Evolutionary conservation across 2,113 vertebrate genomes (phyloP), one percentile per base, ranked within the genome.

Genomic region (Speoplatyrhinus poulsoni): DNA sequence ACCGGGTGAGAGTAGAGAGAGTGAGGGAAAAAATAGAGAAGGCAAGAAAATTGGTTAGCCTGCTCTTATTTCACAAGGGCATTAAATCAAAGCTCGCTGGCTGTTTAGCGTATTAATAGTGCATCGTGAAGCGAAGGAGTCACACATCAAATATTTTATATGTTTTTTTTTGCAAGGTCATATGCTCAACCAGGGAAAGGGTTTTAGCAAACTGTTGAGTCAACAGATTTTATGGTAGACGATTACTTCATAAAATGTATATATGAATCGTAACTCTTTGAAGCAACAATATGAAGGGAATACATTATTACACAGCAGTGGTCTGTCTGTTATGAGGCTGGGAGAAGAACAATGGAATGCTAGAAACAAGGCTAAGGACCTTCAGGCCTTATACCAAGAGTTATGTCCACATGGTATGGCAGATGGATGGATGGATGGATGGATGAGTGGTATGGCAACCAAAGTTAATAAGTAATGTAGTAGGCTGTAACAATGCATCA

Each of bases 161-260:
- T 65, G 52, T 65, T 70, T 65, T 73, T 79, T 48, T 67, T 67
- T 54, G 68, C 57, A 33, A 78, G 76, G 80, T 81, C 72, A 81
- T 68, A 68, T 57, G 68, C 64, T 75, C 71, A 72, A 73, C 79
- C 82, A 76, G 70, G 72, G 86, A 78, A 88, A 88, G 65, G 36
- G 41, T 58, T 75, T 84, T 79, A 63, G 16, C 55, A 19, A 62
- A 60, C 49, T 41, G 1, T 41, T 41, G 36, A 41, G 36, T 41
- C 36, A 41, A 8, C 36, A 41, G 36, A 5, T 41, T 41, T 41
- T 41, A 6, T 41, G 36, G 36, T 8, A 41, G 36, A 41, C 36
- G 36, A 41, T 41, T 41, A 41, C 36, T 41, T 41, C 36, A 41
- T 41, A 41, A 41, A 41, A 5, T 41, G 7, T 41, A 41, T 41